phyloP scores from a whole-genome alignment of 2,113 vertebrate species.

The Thomomys bottae region DNA sequence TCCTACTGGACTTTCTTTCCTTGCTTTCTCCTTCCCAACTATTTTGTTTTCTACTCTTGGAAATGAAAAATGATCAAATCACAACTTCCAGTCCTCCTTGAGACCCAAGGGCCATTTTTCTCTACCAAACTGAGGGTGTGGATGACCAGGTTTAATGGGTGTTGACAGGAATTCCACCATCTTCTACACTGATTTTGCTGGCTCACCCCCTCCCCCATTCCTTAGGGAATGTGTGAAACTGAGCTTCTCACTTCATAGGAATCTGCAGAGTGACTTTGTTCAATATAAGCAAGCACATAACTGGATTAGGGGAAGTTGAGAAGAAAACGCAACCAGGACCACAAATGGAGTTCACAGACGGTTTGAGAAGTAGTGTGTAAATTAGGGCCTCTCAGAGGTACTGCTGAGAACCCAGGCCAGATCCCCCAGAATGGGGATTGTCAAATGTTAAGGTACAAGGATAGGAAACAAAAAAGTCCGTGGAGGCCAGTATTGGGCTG shows the following conservation, averaged over 20 bases:
- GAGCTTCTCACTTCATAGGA: not conserved
- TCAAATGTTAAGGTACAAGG: not conserved
- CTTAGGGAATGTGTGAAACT: not conserved
- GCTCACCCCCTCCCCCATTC: not conserved
- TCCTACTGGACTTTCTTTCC: not conserved
- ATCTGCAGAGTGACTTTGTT: not conserved
- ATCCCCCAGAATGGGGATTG: not conserved
- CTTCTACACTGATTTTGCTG: not conserved
- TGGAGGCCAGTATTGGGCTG: not conserved
- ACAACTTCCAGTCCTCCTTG: not conserved
- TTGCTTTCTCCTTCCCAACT: not conserved
- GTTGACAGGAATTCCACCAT: not conserved
- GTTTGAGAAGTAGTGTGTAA: not conserved
- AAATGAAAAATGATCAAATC: not conserved
- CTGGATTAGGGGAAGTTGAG: not conserved
- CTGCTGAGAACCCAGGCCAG: not conserved
- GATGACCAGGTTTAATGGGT: not conserved
- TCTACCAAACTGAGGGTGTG: not conserved
- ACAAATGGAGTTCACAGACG: not conserved
- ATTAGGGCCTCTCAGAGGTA: not conserved
- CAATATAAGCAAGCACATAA: not conserved
- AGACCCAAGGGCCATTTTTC: too few species aligned
- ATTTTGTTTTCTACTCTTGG: not conserved
- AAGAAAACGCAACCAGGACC: not conserved
- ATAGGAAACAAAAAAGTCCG: not conserved